Conservation (phyloP, 1,140 invertebrate genomes). For the Heliconius congener region DNA sequence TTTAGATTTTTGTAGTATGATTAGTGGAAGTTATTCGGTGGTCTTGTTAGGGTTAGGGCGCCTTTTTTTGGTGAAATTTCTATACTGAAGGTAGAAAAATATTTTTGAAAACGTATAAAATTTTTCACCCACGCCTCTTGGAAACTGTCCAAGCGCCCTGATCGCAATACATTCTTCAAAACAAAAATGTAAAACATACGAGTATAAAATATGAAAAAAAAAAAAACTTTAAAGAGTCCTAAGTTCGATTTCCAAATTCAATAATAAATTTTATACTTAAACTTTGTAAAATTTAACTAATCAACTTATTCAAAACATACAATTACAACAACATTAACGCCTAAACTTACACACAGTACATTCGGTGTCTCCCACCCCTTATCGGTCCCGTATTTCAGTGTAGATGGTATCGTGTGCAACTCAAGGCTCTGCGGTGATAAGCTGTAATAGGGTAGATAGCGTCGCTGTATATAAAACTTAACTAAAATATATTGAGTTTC, state of each 20-base stretch:
- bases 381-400: slow-evolving; percentile 50
- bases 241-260: too few species aligned
- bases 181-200: too few species aligned
- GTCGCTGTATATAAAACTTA: slow-evolving; percentile 10
- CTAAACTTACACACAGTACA: not conserved
- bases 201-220: too few species aligned
- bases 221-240: too few species aligned
- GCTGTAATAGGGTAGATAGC: slow-evolving; percentile 20
- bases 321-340: not conserved
- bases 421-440: slow-evolving; percentile 23
- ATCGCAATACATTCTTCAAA: too few species aligned
- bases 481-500: not conserved
- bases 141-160: too few species aligned
- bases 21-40: not conserved
- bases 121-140: too few species aligned
- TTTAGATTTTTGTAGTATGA: not conserved
- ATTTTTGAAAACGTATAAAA: too few species aligned
- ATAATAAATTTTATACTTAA: not conserved
- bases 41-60: not conserved
- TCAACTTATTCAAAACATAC: not conserved
- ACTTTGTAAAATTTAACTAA: not conserved
- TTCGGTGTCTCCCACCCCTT: slow-evolving; percentile 46
- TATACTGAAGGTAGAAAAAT: too few species aligned
- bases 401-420: slow-evolving; percentile 24
- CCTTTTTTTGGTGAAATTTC: not conserved